These are phyloP conservation scores for Rhinoptilus africanus DNA, from an alignment of 2,113 vertebrate genomes.

Conservation along the genomic window DNA sequence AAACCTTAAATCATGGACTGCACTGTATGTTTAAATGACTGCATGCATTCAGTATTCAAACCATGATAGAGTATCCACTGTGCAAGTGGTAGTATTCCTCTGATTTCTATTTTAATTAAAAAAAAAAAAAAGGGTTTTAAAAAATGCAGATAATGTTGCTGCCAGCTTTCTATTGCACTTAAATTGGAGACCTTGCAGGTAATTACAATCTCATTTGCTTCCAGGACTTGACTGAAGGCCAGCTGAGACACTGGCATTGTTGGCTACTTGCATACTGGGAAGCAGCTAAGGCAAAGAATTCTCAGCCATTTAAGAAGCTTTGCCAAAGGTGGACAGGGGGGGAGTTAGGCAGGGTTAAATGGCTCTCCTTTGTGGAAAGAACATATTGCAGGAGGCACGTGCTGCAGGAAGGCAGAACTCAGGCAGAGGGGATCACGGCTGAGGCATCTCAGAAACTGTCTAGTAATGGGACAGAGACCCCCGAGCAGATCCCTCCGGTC, in stretches of 20 bases:
- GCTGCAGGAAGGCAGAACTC: neutral
- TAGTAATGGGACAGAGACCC: neutral
- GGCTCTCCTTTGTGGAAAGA: neutral
- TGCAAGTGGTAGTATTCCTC: neutral
- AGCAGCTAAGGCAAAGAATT: neutral
- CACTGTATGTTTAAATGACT: neutral
- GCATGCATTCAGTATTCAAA: neutral
- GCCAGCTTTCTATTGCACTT: neutral
- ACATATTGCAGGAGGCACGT: neutral
- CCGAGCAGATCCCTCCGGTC: neutral
- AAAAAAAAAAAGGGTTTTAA: neutral
- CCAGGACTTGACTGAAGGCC: neutral
- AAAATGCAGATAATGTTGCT: neutral
- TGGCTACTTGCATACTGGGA: neutral
- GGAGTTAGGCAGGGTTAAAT: neutral
- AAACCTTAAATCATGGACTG: neutral
- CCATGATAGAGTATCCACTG: neutral
- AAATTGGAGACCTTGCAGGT: neutral
- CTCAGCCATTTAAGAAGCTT: neutral
- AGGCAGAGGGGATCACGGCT: neutral
- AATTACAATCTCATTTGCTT: neutral
- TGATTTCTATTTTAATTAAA: neutral
- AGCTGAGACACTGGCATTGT: neutral
- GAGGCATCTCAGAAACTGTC: neutral
- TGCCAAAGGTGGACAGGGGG: neutral